Conservation (phyloP, 2,888 invertebrate species). For the Girardia tigrina region DNA sequence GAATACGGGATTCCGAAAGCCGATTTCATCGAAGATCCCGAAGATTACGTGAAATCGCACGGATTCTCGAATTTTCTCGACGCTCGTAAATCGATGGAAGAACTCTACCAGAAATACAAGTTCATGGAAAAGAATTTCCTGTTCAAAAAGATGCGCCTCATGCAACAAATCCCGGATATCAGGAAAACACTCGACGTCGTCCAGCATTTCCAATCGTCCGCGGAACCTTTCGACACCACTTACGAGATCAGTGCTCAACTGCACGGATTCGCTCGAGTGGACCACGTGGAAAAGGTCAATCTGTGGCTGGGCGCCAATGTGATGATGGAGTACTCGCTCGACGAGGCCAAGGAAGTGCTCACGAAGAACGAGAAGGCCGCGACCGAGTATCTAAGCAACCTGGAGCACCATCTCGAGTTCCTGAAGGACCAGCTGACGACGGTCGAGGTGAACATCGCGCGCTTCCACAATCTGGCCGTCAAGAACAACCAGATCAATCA, state of each 20-base stretch:
- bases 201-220: not conserved
- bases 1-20: conserved; percentile 31
- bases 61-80: conserved; percentile 64
- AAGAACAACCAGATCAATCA: conserved; percentile 25
- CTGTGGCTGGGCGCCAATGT: conserved; percentile 60
- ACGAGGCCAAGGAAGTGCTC: conserved; percentile 72
- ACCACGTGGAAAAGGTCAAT: conserved; percentile 13
- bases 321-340: conserved; percentile 83
- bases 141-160: conserved; percentile 64
- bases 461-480: conserved; percentile 32
- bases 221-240: conserved; percentile 25
- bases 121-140: conserved; percentile 84
- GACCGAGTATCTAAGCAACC: conserved; percentile 65
- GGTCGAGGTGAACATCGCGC: conserved; percentile 69
- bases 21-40: conserved; percentile 65
- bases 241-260: conserved; percentile 29
- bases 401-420: conserved; percentile 83
- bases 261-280: conserved; percentile 30
- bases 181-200: conserved; percentile 26
- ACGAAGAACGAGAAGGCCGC: conserved; percentile 60
- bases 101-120: conserved; percentile 85
- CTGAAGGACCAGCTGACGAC: conserved; percentile 90
- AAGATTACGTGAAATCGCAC: conserved; percentile 67
- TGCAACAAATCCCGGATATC: conserved; percentile 37
- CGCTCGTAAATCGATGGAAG: conserved; percentile 65